Base-by-base conservation (phyloP, 2,888 invertebrate species). In the Cyrtodaria siliqua region DNA sequence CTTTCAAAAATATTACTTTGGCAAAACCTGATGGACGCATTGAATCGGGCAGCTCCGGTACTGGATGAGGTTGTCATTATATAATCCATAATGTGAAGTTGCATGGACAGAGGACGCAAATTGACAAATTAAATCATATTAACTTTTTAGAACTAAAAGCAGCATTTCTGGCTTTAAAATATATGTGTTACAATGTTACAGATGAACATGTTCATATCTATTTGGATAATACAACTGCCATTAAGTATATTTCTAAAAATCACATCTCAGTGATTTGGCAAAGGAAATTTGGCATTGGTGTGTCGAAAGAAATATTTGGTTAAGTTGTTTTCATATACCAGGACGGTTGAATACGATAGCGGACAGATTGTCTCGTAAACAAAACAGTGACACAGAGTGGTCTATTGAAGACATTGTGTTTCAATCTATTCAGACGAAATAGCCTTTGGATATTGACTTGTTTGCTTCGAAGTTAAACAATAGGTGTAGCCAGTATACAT, bases 121-220 rank as follows among this genome's bases (percentile, higher is more conserved):
- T 8, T 33, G 33, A 33, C 12, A 33, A 33, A 12, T 8, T 33
- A 18, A 20, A 42, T 23, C 69, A 69, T 27, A 74, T 69, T 26
- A 73, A 73, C 56, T 42, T 38, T 20, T 50, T 61, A 6, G 68
- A 78, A 38, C 29, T 78, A 12, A 57, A 50, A 24, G 78, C 69
- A 23, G 68, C 63, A 33, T 64, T 59, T 38, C 42, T 66, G 4
- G 52, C 60, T 3, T 38, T 60, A 18, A 38, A 70, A 60, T 14
- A 18, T 23, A 33, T 60, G 14, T 44, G 27, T 18, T 9, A 9
- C 18, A 18, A 38, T n/a, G n/a, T 57, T 2, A 29, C 2, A 3
- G 27, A 59, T 55, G 53, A 18, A 9, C 75, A 70, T 59, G 26
- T 75, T 8, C 40, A 62, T 38, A 6, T 60, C 8, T 18, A 44